Base-by-base conservation (phyloP, 2,888 invertebrate species). In the Limenitis arthemis region DNA sequence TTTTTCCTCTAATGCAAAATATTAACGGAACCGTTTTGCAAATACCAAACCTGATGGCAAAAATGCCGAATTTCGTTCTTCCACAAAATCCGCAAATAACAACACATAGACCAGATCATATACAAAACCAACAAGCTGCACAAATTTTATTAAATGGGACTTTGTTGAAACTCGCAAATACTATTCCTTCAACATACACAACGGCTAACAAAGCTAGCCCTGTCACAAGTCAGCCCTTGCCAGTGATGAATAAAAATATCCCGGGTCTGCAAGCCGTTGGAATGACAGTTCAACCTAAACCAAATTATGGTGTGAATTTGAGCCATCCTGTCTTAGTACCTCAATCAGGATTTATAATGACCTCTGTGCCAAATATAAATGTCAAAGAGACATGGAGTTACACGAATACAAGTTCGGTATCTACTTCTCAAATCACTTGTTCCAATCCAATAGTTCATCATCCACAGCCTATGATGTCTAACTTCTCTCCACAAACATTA, bases 1-100 rank as follows among this genome's bases (percentile, higher is more conserved):
- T 90, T 58, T 86, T 90, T 70, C 89, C 89, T 2, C 76, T 90
- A 42, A 75, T 90, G 72, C 89, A 90, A 62, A 90, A 90, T 77
- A 77, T 87, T 52, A 87, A 87, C 53, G 87, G 87, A 53, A 75
- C 86, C 41, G 83, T 90, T 55, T 88, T 90, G 60, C 90, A 90
- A 78, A 84, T 90, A 77, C 90, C 89, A 52, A 89, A 89, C 66
- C 69, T 90, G 52, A 81, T 90, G 75, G 80, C 89, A 5, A 86
- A 88, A 66, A 85, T 88, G 72, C 87, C 88, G 43, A 88, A 89
- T 70, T 87, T 77, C 59, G 78, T 86, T 50, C 75, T 86, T 60
- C 86, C 86, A 39, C 78, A 78, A 72, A 67, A 73, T 54, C 58
- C 79, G 55, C 77, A 86, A 62, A 54, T 82, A 53, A 69, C 77